A percentile compares a stretch with the other conserved stretches of the same genome.
These are phyloP conservation scores for Acronicta aceris DNA, from an alignment of 2,888 invertebrate genomes.

Conservation along the genomic window DNA sequence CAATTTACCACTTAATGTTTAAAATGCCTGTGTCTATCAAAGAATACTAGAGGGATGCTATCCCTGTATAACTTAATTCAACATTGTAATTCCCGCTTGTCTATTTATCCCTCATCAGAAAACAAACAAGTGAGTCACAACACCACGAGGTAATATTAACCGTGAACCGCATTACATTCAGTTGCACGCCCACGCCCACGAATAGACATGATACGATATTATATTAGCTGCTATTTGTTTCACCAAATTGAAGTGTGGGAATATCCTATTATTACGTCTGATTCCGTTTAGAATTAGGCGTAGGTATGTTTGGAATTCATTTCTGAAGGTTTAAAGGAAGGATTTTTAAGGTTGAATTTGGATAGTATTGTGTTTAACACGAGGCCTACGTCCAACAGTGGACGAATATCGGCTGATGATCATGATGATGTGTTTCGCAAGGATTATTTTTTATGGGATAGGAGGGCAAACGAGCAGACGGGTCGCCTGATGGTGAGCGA, in stretches of 20 bases:
- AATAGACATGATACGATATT: conserved; percentile 37
- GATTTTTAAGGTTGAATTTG: no score
- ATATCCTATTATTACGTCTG: conserved; percentile 20
- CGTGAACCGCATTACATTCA: conserved; percentile 56
- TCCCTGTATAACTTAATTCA: no score
- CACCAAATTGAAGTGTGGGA: conserved; percentile 44
- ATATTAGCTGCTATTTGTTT: conserved; percentile 43
- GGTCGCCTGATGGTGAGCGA: no score
- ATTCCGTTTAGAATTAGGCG: conserved; percentile 10
- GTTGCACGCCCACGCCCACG: conserved; percentile 41
- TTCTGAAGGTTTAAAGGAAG: background rate
- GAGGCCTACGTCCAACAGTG: no score
- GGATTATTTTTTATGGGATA: no score
- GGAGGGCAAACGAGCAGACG: no score
- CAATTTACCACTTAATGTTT: no score
- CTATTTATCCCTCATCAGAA: background rate
- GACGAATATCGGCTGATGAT: no score
- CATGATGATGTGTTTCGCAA: no score
- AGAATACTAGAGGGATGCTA: no score
- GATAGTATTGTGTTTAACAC: no score
- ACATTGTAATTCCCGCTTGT: background rate
- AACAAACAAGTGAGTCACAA: conserved; percentile 33
- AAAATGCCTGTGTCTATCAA: no score
- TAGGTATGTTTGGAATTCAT: conserved; percentile 4
- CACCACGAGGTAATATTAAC: conserved; percentile 30